A percentile compares a stretch with the other conserved stretches of the same genome.
These are phyloP conservation scores for Intellagama lesueurii DNA, from an alignment of 2,797 vertebrate species.

Conservation along the genomic window DNA sequence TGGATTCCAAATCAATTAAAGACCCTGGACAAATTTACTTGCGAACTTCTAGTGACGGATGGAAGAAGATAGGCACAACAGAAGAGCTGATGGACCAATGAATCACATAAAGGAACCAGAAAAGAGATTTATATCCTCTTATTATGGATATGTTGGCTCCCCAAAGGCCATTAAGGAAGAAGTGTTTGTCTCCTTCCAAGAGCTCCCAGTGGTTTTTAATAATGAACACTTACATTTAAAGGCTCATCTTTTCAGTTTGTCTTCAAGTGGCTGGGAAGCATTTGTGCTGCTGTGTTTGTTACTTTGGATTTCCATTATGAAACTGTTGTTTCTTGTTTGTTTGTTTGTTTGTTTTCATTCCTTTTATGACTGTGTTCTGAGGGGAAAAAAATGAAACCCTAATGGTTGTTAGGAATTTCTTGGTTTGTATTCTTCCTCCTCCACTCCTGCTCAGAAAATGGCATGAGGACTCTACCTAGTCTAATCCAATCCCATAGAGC, in stretches of 20 bases:
- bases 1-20: slow-evolving; percentile 72
- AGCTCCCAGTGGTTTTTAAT: slow-evolving; percentile 62
- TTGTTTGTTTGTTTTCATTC: background rate
- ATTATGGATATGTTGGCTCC: slow-evolving; percentile 59
- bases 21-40: slow-evolving; percentile 67
- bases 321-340: background rate
- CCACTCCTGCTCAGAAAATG: background rate
- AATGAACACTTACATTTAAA: slow-evolving; percentile 63
- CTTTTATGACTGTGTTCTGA: background rate
- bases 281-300: slow-evolving; percentile 23
- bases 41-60: slow-evolving; percentile 63
- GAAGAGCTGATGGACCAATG: slow-evolving; percentile 50
- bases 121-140: slow-evolving; percentile 64
- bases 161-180: slow-evolving; percentile 66
- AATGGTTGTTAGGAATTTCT: background rate
- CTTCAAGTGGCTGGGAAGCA: slow-evolving; percentile 54
- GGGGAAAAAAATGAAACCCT: background rate
- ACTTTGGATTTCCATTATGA: background rate
- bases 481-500: background rate
- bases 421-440: background rate
- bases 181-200: slow-evolving; percentile 60
- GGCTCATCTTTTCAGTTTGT: slow-evolving; percentile 39
- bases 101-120: slow-evolving; percentile 62
- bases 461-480: background rate
- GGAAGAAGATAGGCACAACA: slow-evolving; percentile 47